Evolutionary conservation across 1,140 invertebrate species (phyloP).

Genomic region (Propsilocerus akamusi): DNA sequence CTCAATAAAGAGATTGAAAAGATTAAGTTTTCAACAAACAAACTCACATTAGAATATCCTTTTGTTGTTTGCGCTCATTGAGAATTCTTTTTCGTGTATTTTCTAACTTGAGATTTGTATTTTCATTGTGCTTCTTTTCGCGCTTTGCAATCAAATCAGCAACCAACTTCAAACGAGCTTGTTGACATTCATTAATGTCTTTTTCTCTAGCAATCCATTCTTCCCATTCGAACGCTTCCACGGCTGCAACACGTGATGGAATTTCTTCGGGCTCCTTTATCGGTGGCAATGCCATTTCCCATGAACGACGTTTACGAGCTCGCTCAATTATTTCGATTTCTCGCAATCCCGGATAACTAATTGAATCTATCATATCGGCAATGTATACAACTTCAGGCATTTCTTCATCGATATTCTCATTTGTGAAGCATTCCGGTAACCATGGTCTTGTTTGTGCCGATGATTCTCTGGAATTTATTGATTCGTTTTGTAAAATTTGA

Average conservation of each 20-base stretch:
- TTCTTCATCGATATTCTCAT: conserved; percentile 25
- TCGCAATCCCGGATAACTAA: conserved; percentile 15
- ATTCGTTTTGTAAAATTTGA: too few species aligned
- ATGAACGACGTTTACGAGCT: conserved; percentile 18
- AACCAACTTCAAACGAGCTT: conserved; percentile 31
- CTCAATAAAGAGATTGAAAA: neutral
- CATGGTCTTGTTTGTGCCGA: conserved; percentile 56
- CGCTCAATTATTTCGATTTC: conserved; percentile 19
- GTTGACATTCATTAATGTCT: conserved; percentile 37
- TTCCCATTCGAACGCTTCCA: conserved; percentile 23
- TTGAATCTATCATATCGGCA: conserved; percentile 11
- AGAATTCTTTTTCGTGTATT: conserved; percentile 19
- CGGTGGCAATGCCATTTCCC: conserved; percentile 8
- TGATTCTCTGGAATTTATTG: conserved; percentile 35
- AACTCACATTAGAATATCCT: neutral
- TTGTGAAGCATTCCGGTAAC: conserved; percentile 23
- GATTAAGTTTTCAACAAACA: too few species aligned
- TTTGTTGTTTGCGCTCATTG: conserved; percentile 15
- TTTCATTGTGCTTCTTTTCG: conserved; percentile 19
- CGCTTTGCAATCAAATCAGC: conserved; percentile 23
- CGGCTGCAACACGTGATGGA: conserved; percentile 5
- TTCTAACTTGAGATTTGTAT: conserved; percentile 24
- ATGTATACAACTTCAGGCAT: conserved; percentile 15
- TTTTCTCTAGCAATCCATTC: conserved; percentile 20
- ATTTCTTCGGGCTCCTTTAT: neutral